Base-by-base conservation (phyloP, 37 sponge, comb jelly and placozoan genomes). In the Diacarnus erythraeanus region DNA sequence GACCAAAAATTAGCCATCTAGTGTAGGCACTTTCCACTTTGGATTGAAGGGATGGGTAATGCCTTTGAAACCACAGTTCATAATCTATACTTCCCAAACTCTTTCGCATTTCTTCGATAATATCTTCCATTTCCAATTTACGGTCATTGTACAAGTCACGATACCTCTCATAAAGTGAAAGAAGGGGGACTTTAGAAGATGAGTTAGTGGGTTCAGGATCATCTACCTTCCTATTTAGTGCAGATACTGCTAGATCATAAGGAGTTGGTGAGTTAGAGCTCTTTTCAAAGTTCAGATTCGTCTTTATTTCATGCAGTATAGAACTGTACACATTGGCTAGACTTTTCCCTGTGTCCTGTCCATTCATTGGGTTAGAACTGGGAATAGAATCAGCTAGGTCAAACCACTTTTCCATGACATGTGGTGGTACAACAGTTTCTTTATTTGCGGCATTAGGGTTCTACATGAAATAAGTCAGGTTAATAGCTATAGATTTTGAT, bases 391-490 rank as follows among this genome's bases (percentile, higher is more conserved):
- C 88, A 1, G 83, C 88, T 23, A 87, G 69, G 22, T 69, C 59
- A 42, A 87, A 87, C 72, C 82, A 61, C 40, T 87, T 87, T 57
- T 87, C 83, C 83, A 82, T 81, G 33, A 81, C 77, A 54, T 71
- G 67, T 12, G 78, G 83, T 31, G 88, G 88, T 8, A 72, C 73
- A 44, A 72, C 73, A 44, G 51, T 20, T 29, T 72, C 73, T 21
- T 72, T 72, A 3, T 21, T 21, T 27, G 2, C n/a, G 23, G 73
- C 39, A 22, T 72, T 41, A 29, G 36, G 39, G 20, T 72, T 42
- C 73, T 69, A 36, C 5, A 36, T 21, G 8, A 47, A 47, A 47
- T 12, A 6, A 47, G 10, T 12, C 6, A 15, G 51, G 12, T 47
- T 47, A 47, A 47, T n/a, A n/a, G n/a, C n/a, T n/a, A n/a, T n/a